Conservation (phyloP, 2,113 vertebrate species). For the Calypte anna region DNA sequence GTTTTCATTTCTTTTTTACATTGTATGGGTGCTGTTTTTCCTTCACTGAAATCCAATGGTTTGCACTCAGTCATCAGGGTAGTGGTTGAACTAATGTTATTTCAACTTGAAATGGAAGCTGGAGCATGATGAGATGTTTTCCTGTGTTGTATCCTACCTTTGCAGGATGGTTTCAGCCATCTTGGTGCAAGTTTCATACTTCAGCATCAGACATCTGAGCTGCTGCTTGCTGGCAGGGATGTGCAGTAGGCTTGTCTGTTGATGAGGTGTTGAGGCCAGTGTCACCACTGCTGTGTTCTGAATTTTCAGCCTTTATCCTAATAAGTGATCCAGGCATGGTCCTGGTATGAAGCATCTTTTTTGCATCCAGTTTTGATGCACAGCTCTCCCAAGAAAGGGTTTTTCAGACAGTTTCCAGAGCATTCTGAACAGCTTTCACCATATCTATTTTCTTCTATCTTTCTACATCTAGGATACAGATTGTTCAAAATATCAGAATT, state of each 20-base stretch:
- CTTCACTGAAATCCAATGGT: rapidly evolving
- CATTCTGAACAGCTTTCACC: neutral
- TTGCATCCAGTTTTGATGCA: neutral
- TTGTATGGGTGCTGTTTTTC: neutral
- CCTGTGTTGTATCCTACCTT: rapidly evolving
- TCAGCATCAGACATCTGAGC: neutral
- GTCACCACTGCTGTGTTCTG: neutral
- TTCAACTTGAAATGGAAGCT: neutral
- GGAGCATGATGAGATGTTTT: neutral
- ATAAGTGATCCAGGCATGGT: rapidly evolving
- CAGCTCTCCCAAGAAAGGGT: neutral
- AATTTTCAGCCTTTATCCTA: too few species aligned
- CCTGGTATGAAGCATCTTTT: rapidly evolving
- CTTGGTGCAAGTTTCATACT: neutral
- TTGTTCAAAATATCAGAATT: neutral
- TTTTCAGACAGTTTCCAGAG: neutral
- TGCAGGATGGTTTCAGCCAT: neutral
- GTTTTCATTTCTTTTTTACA: too few species aligned
- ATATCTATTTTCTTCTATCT: neutral
- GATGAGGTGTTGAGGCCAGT: neutral
- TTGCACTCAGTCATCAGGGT: neutral
- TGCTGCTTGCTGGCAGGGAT: rapidly evolving
- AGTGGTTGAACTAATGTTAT: rapidly evolving
- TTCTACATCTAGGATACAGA: neutral
- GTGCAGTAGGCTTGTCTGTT: rapidly evolving